These are phyloP conservation scores for Unio pictorum DNA, from an alignment of 2,888 invertebrate species.

Conservation along the genomic window DNA sequence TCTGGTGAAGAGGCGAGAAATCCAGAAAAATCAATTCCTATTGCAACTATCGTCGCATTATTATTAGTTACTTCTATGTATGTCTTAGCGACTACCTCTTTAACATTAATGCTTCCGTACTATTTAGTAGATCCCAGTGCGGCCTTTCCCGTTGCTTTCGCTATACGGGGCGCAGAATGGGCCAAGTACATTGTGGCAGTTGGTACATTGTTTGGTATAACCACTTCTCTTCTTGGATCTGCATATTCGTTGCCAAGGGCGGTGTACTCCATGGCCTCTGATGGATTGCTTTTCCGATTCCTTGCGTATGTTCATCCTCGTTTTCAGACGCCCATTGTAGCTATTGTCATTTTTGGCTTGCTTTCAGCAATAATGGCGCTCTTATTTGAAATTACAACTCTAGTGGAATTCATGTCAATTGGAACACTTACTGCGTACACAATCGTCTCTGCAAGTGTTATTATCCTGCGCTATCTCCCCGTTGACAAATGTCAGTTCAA, in stretches of 20 bases:
- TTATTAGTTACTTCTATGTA: constrained; percentile 63
- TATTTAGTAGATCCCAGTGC: constrained; percentile 57
- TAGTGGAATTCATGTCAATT: constrained; percentile 96
- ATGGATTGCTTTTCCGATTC: constrained; percentile 84
- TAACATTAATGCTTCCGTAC: constrained; percentile 67
- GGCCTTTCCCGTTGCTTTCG: constrained; percentile 67
- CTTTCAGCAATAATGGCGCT: constrained; percentile 79
- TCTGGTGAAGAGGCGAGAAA: constrained; percentile 71
- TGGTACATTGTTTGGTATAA: constrained; percentile 67
- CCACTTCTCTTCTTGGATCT: constrained; percentile 78
- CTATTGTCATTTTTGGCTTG: constrained; percentile 63
- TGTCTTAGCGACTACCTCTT: constrained; percentile 56
- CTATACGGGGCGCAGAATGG: constrained; percentile 59
- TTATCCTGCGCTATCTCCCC: constrained; percentile 84
- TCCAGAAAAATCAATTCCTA: constrained; percentile 70
- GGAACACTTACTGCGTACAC: constrained; percentile 95
- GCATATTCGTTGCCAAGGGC: constrained; percentile 88
- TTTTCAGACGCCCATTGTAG: constrained; percentile 77
- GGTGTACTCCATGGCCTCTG: constrained; percentile 92
- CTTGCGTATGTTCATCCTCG: constrained; percentile 82
- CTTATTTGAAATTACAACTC: constrained; percentile 88
- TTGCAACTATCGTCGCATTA: constrained; percentile 65
- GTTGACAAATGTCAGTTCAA: constrained; percentile 66
- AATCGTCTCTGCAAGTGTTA: constrained; percentile 91
- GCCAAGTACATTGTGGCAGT: constrained; percentile 66